A percentile compares a stretch with the other conserved stretches of the same genome.
Conservation (phyloP, 2,888 invertebrate genomes). For the Urechis unicinctus region DNA sequence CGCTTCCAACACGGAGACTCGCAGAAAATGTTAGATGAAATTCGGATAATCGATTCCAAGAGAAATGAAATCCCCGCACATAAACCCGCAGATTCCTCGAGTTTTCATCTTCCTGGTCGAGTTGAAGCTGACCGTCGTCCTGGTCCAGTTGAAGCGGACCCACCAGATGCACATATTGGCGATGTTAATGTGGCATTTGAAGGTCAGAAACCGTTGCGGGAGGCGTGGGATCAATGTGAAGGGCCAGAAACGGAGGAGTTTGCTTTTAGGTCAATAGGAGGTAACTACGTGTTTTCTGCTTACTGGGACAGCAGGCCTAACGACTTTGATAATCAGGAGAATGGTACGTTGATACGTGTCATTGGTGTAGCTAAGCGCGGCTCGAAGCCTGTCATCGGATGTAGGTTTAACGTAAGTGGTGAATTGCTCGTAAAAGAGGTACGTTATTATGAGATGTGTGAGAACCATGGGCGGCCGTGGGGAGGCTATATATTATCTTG, state of each 20-base stretch:
- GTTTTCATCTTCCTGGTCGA: too few species aligned
- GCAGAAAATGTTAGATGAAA: background rate
- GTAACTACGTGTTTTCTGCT: slow-evolving; percentile 34
- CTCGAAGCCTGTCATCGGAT: background rate
- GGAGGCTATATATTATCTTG: slow-evolving; percentile 45
- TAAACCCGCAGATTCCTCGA: too few species aligned
- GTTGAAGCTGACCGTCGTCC: background rate
- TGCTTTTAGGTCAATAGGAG: slow-evolving; percentile 23
- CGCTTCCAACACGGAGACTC: background rate
- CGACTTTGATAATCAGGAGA: slow-evolving; percentile 21
- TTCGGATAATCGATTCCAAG: background rate
- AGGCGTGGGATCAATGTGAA: background rate
- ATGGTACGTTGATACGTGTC: slow-evolving; percentile 16
- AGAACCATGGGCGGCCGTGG: slow-evolving; percentile 40
- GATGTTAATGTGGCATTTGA: background rate
- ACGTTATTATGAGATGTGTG: slow-evolving; percentile 41
- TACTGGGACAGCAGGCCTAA: slow-evolving; percentile 33
- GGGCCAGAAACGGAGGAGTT: slow-evolving; percentile 1
- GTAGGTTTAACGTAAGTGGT: slow-evolving; percentile 4
- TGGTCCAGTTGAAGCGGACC: background rate
- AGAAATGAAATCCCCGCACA: background rate
- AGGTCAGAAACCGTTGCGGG: background rate
- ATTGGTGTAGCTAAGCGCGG: slow-evolving; percentile 11
- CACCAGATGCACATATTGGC: background rate
- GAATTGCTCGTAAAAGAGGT: background rate